These are phyloP conservation scores for Nilaparvata lugens DNA, from an alignment of 1,140 invertebrate species.

Conservation along the genomic window DNA sequence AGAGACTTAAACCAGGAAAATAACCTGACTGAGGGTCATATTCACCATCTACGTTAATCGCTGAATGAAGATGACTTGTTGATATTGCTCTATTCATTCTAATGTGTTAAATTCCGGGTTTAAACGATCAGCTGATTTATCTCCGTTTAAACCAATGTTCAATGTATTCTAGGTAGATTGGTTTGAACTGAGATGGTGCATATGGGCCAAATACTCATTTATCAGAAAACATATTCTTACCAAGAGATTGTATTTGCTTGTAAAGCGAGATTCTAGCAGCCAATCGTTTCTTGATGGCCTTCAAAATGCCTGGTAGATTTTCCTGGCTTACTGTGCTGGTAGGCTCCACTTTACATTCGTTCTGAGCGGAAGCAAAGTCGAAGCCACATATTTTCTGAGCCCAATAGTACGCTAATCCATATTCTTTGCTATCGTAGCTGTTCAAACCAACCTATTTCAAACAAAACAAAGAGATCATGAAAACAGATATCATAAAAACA, in stretches of 20 bases:
- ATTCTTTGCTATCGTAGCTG: constrained; percentile 22
- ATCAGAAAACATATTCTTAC: constrained; percentile 42
- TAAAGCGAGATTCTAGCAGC: constrained; percentile 62
- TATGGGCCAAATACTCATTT: background rate
- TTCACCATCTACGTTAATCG: too few species aligned
- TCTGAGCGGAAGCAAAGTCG: constrained; percentile 45
- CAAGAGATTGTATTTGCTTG: constrained; percentile 66
- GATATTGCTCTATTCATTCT: too few species aligned
- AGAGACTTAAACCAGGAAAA: too few species aligned
- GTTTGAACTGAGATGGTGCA: too few species aligned
- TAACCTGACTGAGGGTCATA: too few species aligned
- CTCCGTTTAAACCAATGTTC: too few species aligned
- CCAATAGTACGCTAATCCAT: constrained; percentile 82
- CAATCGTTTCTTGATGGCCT: constrained; percentile 58
- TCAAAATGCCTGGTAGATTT: constrained; percentile 55
- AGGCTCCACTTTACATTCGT: constrained; percentile 21
- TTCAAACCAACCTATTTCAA: constrained; percentile 22
- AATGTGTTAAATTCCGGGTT: too few species aligned
- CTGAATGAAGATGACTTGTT: too few species aligned
- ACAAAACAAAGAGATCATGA: too few species aligned
- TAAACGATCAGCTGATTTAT: too few species aligned
- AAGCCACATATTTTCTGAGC: constrained; percentile 80
- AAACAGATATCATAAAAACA: too few species aligned
- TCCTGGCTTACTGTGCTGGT: constrained; percentile 45
- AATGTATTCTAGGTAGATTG: too few species aligned